A percentile compares a stretch with the other conserved stretches of the same genome.
Evolutionary conservation across 2,888 invertebrate species (phyloP).

Genomic region (Apamea anceps): DNA sequence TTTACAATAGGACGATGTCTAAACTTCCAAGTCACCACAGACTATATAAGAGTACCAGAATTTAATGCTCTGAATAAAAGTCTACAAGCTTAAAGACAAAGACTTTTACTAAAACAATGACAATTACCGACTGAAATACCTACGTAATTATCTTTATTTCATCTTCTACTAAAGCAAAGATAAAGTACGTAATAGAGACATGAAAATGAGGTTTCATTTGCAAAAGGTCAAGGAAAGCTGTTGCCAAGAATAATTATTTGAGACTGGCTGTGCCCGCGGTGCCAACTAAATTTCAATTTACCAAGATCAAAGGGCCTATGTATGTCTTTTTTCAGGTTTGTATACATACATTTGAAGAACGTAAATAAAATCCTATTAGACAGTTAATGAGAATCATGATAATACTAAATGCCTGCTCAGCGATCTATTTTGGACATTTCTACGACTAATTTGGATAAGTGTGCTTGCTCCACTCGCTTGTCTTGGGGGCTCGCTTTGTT

Average conservation of each 20-base stretch:
- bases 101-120: not conserved
- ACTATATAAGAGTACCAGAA: not conserved
- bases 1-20: not conserved
- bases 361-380: not conserved
- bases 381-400: not conserved
- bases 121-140: not conserved
- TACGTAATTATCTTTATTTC: conserved; percentile 30
- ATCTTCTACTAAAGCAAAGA: conserved; percentile 29
- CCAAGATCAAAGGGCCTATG: not conserved
- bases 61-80: not conserved
- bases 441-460: not conserved
- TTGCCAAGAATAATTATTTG: conserved; percentile 39
- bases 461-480: not conserved
- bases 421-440: not conserved
- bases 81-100: not conserved
- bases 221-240: conserved; percentile 47
- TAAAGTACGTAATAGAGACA: conserved; percentile 21
- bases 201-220: conserved; percentile 43
- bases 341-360: not conserved
- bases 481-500: not conserved
- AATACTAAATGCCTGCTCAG: not conserved
- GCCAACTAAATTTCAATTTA: conserved; percentile 22
- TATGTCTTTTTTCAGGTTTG: not conserved
- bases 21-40: not conserved
- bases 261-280: not conserved